Evolutionary conservation across 2,797 vertebrate genomes (phyloP), one percentile per base, ranked within the genome.

Genomic region (Tinamus major): DNA sequence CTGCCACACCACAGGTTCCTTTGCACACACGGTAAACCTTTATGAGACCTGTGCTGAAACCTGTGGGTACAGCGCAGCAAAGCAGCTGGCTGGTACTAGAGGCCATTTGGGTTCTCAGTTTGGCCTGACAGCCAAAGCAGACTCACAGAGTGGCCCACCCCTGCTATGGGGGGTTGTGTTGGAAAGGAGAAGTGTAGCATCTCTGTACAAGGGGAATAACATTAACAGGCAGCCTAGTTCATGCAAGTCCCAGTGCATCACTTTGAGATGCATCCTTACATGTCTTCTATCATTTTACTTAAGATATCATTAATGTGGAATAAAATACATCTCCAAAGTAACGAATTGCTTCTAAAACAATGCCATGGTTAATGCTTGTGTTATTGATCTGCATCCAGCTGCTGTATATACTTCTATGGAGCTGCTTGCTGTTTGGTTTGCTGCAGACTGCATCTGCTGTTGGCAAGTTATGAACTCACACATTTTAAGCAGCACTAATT

Each of bases 401-500:
- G 74, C 75, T 83, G 96, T 70, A 48, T 64, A 48, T 51, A 74
- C 79, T 83, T 92, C 79, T 68, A 23, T 8, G 35, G 72, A 91
- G 84, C 53, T 0, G 0, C 65, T 95, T 9, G 1, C 85, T 89
- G 69, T 83, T 89, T 87, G 6, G 12, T 87, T 94, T 94, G 91
- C 91, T 87, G 86, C 77, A 92, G 67, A 87, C 82, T 92, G 92
- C 85, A 87, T 91, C 95, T 92, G 79, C 77, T 94, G 80, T 84
- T 95, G 95, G 96, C 96, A 96, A 94, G 85, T 81, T 90, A 85
- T 56, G 53, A 95, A 92, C 92, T 93, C 90, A 77, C 39, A 24
- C 70, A 48, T 93, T 94, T 95, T 96, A 96, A 96, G 93, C 69
- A 89, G 83, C 37, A 81, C 88, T 96, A 96, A 95, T 95, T 97